Base-by-base conservation (phyloP, 2,797 vertebrate genomes). In the Enteromius radiatus region DNA sequence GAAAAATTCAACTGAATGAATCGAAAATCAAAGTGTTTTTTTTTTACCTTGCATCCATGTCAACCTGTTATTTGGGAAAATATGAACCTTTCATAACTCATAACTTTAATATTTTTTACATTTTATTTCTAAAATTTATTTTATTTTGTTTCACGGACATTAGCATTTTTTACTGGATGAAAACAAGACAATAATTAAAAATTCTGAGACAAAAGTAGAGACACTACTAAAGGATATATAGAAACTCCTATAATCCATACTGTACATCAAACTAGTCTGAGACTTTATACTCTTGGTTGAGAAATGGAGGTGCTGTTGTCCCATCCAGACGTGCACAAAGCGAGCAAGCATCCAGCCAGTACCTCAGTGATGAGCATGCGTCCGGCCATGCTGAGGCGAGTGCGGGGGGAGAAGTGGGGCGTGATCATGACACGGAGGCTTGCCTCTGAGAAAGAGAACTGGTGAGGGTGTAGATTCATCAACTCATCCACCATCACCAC, bases 401-500 rank as follows among this genome's bases (percentile, higher is more conserved):
- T 93, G 89, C 86, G 78, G 79, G 92, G 91, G 87, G 90, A 88
- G 76, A 87, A 89, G 88, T 90, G 90, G 5, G 67, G 86, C 86
- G 91, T 91, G 87, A 93, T 91, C 89, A 92, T 90, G 89, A 93
- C 89, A 84, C 84, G 91, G 38, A 93, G 89, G 91, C 95, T 94
- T 93, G 93, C 95, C 93, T 96, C 95, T 89, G 94, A 95, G 85
- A 94, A 92, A 86, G 91, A 90, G 87, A 95, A 94, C 84, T 93
- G 92, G 84, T 94, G 93, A 65, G 93, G 91, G 38, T 92, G 89
- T 19, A 90, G 81, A 82, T 90, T 93, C 82, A 94, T 84, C 73
- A 93, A 85, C 89, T 96, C 95, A 82, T 96, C 95, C 84, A 93
- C 94, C 94, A 94, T 94, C 88, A 91, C 88, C 80, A 92, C 93